Percentiles rank a stretch among this genome's conserved stretches.
These are phyloP conservation scores for Prunella himalayana DNA, from an alignment of 2,113 vertebrate genomes.

Conservation along the genomic window DNA sequence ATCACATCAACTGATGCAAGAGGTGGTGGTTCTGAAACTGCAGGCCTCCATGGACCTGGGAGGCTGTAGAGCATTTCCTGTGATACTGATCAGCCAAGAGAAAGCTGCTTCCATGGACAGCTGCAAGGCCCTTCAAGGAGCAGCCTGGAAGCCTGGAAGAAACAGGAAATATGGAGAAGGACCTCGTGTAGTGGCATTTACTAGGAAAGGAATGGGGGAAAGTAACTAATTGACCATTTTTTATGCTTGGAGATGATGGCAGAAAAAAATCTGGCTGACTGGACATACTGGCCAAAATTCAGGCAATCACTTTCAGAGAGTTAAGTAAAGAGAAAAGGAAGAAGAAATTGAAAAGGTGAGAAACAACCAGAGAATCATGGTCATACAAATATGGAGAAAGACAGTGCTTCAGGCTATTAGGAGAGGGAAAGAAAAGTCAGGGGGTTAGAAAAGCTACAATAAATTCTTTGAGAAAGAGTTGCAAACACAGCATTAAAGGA, in stretches of 20 bases:
- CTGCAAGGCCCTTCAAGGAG: background rate
- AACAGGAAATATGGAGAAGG: background rate
- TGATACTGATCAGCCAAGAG: background rate
- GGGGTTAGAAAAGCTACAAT: background rate
- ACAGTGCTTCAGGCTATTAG: background rate
- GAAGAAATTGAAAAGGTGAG: background rate
- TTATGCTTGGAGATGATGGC: background rate
- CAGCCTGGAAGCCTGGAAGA: background rate
- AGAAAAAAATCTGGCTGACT: background rate
- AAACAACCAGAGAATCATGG: background rate
- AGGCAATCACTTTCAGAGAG: background rate
- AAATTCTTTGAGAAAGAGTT: background rate
- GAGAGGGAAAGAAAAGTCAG: background rate
- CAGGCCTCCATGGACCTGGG: background rate
- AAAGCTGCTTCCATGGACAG: background rate
- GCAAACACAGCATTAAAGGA: background rate
- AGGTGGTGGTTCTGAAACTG: background rate
- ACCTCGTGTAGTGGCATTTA: background rate
- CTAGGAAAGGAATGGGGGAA: background rate
- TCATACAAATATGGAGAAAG: background rate
- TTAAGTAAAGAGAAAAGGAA: background rate
- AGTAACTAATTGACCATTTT: background rate
- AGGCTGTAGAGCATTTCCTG: background rate
- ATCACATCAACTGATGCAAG: background rate
- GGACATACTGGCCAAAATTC: background rate